Conservation (phyloP, 2,113 vertebrate genomes). For the Electrona antarctica region DNA sequence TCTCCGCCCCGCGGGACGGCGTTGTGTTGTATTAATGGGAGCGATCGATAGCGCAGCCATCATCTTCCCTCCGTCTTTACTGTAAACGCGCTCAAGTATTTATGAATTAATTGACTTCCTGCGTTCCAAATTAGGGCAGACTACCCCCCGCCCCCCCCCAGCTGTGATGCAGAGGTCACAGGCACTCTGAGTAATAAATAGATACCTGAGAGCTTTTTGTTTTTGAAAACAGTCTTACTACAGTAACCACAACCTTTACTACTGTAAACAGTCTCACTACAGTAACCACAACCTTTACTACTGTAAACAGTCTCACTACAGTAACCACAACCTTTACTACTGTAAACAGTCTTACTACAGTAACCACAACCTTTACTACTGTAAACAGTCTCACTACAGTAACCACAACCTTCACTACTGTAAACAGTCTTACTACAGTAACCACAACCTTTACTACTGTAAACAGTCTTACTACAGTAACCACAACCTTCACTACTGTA, state of each 20-base stretch:
- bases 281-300: too few species aligned
- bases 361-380: too few species aligned
- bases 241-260: background rate
- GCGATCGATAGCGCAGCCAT: constrained; percentile 74
- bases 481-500: too few species aligned
- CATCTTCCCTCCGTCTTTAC: constrained; percentile 78
- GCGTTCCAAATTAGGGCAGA: constrained; percentile 66
- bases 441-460: too few species aligned
- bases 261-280: constrained; percentile 28
- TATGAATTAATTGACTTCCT: constrained; percentile 85
- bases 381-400: too few species aligned
- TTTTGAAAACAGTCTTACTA: constrained; percentile 15
- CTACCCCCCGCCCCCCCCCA: constrained; percentile 31
- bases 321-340: too few species aligned
- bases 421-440: too few species aligned
- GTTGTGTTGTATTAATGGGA: constrained; percentile 73
- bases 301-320: too few species aligned
- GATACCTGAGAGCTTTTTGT: constrained; percentile 44
- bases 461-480: too few species aligned
- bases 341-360: too few species aligned
- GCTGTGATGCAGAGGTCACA: constrained; percentile 70
- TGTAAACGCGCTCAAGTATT: constrained; percentile 85
- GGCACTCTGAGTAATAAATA: constrained; percentile 76
- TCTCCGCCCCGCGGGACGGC: constrained; percentile 39
- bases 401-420: too few species aligned